These are phyloP conservation scores for Eurosta solidaginis DNA, from an alignment of 1,140 invertebrate species.

Conservation along the genomic window DNA sequence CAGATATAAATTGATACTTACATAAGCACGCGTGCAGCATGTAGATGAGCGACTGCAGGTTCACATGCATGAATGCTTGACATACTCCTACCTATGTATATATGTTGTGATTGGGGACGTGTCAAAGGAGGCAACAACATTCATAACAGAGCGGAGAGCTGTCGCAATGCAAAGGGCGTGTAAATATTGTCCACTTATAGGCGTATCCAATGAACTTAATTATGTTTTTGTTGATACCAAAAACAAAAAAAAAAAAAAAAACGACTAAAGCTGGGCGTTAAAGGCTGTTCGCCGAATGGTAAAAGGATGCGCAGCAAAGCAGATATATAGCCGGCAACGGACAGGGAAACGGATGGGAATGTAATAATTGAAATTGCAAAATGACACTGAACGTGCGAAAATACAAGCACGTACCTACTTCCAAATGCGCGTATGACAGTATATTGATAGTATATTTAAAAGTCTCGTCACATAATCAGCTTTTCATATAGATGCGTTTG, in stretches of 20 bases:
- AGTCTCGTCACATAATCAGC: too few species aligned
- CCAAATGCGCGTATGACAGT: not conserved
- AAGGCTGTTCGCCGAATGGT: not conserved
- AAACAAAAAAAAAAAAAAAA: not conserved
- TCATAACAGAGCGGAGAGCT: not conserved
- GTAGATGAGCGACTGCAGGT: too few species aligned
- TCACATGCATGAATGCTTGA: too few species aligned
- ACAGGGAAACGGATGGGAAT: slow-evolving; percentile 6
- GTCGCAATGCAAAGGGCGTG: not conserved
- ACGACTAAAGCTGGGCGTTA: not conserved
- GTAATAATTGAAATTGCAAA: slow-evolving; percentile 25
- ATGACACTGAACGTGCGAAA: not conserved
- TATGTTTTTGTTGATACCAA: not conserved
- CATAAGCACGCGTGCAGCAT: too few species aligned
- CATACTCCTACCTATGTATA: too few species aligned
- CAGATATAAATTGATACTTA: too few species aligned
- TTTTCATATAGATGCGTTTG: too few species aligned
- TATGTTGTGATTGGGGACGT: too few species aligned
- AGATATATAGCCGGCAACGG: not conserved
- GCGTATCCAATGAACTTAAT: not conserved
- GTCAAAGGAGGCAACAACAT: not conserved
- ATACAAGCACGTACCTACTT: not conserved
- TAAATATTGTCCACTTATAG: not conserved
- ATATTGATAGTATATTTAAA: too few species aligned
- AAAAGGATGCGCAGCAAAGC: not conserved